These are phyloP conservation scores for Argyresthia goedartella DNA, from an alignment of 2,888 invertebrate genomes.

Conservation along the genomic window DNA sequence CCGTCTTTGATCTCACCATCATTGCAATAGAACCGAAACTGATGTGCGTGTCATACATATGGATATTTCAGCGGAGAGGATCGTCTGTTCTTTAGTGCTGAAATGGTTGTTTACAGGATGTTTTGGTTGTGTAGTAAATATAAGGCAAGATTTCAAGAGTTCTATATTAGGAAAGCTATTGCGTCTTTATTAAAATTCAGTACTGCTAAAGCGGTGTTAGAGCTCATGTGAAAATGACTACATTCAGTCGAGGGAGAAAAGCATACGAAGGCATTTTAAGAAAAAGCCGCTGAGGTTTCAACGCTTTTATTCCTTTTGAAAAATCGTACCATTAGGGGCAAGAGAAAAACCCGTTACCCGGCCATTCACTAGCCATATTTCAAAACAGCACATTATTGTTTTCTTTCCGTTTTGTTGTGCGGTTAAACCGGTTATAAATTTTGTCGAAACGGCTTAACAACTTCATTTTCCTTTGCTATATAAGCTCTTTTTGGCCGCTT, in stretches of 20 bases:
- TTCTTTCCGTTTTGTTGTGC: slow-evolving; percentile 49
- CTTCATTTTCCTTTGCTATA: slow-evolving; percentile 22
- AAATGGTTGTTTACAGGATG: no score
- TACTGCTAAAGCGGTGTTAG: no score
- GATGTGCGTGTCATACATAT: no score
- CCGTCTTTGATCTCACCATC: no score
- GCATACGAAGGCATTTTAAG: background rate
- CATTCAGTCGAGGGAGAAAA: no score
- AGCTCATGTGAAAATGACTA: no score
- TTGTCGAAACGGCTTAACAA: slow-evolving; percentile 30
- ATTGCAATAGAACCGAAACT: no score
- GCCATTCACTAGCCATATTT: slow-evolving; percentile 47
- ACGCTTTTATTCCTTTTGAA: slow-evolving; percentile 47
- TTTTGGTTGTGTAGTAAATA: background rate
- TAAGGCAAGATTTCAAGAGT: background rate
- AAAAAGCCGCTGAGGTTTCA: slow-evolving; percentile 38
- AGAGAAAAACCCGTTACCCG: slow-evolving; percentile 25
- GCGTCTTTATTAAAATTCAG: no score
- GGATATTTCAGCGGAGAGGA: no score
- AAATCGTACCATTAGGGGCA: slow-evolving; percentile 50
- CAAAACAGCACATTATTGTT: slow-evolving; percentile 67
- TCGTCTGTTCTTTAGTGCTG: no score
- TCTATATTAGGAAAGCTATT: no score
- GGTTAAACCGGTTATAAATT: slow-evolving; percentile 55
- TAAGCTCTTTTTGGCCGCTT: background rate